phyloP scores from a whole-genome alignment of 1,140 invertebrate species.

The Ctenoplectra terminalis region DNA sequence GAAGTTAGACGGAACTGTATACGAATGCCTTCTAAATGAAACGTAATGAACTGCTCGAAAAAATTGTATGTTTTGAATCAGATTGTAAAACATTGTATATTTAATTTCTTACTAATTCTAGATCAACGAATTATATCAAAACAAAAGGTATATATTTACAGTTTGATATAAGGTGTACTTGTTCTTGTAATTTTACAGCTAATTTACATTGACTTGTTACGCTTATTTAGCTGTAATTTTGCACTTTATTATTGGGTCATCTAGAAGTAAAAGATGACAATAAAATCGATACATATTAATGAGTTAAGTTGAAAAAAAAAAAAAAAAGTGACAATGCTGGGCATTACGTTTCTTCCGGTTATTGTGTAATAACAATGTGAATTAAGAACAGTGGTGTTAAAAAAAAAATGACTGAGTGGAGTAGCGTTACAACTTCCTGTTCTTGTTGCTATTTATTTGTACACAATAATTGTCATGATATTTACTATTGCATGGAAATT shows the following conservation, averaged over 20 bases:
- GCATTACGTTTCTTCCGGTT: conserved; percentile 66
- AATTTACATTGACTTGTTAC: conserved; percentile 43
- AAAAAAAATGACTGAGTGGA: conserved; percentile 50
- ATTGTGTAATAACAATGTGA: conserved; percentile 39
- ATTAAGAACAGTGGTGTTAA: conserved; percentile 51
- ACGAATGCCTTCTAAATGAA: conserved; percentile 67
- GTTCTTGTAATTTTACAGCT: conserved; percentile 49
- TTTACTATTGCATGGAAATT: conserved; percentile 49
- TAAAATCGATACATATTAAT: background rate
- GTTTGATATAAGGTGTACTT: conserved; percentile 20
- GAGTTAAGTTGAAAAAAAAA: conserved; percentile 3
- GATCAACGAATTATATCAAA: background rate
- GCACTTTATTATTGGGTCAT: conserved; percentile 18
- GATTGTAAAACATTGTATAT: conserved; percentile 6
- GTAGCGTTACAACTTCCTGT: conserved; percentile 54
- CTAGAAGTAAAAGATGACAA: conserved; percentile 4
- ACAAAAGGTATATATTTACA: background rate
- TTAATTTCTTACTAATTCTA: conserved; percentile 11
- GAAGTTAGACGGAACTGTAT: conserved; percentile 58
- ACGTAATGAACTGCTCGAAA: conserved; percentile 60
- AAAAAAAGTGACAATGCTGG: conserved; percentile 24
- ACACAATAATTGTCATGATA: conserved; percentile 61
- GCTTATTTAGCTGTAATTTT: conserved; percentile 58
- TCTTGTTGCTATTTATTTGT: conserved; percentile 75
- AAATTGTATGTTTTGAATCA: conserved; percentile 24